phyloP scores from a whole-genome alignment of 1,140 invertebrate species.

The Drosophila ironensis region DNA sequence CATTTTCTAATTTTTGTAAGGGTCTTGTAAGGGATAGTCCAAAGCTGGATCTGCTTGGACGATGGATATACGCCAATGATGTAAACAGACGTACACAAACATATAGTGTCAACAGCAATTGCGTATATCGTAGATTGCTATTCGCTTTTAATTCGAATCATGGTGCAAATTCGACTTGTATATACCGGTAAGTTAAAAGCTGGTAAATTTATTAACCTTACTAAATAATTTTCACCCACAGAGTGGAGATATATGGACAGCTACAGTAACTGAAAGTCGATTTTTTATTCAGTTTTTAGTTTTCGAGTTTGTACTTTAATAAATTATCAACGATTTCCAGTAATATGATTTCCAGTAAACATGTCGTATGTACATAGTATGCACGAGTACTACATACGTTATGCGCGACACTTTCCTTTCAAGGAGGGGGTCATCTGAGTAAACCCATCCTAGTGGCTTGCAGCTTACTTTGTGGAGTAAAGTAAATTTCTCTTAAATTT shows the following conservation, averaged over 20 bases:
- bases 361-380: no score
- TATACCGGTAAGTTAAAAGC: slow-evolving; percentile 42
- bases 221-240: neutral
- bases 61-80: slow-evolving; percentile 27
- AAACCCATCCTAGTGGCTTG: no score
- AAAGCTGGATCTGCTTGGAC: slow-evolving; percentile 19
- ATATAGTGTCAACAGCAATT: neutral
- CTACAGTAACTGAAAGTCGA: neutral
- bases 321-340: no score
- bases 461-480: no score
- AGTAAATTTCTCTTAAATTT: no score
- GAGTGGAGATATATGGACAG: slow-evolving; percentile 48
- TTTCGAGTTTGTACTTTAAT: neutral
- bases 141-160: slow-evolving; percentile 48
- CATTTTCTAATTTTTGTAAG: neutral
- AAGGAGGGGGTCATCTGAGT: no score
- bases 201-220: no score
- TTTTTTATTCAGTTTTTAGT: neutral
- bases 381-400: no score
- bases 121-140: slow-evolving; percentile 6
- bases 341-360: no score
- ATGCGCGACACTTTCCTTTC: no score
- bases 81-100: slow-evolving; percentile 29
- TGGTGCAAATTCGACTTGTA: slow-evolving; percentile 51
- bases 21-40: neutral